These are phyloP conservation scores for Spheniscus mendiculus DNA, from an alignment of 2,113 vertebrate genomes.

Conservation along the genomic window DNA sequence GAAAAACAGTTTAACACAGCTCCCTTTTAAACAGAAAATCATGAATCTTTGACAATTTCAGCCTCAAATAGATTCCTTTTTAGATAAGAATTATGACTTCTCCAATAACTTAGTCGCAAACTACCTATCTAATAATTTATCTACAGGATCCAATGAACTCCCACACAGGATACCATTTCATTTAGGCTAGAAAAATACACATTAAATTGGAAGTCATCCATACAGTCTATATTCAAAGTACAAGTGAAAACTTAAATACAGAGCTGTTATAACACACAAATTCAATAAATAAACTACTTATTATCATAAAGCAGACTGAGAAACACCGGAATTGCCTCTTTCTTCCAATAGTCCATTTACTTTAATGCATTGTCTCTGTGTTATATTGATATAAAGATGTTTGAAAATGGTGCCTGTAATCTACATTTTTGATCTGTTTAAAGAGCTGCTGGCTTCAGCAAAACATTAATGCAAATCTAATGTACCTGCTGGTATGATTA, in stretches of 20 bases:
- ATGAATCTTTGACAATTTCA: not conserved
- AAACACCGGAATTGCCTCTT: conserved; percentile 29
- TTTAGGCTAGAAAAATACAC: not conserved
- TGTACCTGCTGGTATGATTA: conserved; percentile 87
- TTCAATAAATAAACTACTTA: conserved; percentile 50
- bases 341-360: conserved; percentile 30
- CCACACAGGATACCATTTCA: not conserved
- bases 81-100: not conserved
- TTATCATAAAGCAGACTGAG: conserved; percentile 59
- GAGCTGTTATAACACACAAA: not conserved
- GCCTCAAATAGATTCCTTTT: not conserved
- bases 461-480: conserved; percentile 85
- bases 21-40: not conserved
- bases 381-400: conserved; percentile 67
- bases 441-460: conserved; percentile 79
- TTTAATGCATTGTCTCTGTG: conserved; percentile 66
- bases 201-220: not conserved
- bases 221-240: not conserved
- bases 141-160: not conserved
- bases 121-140: not conserved
- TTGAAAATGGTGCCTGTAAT: conserved; percentile 71
- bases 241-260: not conserved
- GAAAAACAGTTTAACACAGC: rapidly evolving
- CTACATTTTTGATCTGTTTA: conserved; percentile 77
- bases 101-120: not conserved